Conservation (phyloP, 1,140 invertebrate genomes). For the Drosophila hydei region DNA sequence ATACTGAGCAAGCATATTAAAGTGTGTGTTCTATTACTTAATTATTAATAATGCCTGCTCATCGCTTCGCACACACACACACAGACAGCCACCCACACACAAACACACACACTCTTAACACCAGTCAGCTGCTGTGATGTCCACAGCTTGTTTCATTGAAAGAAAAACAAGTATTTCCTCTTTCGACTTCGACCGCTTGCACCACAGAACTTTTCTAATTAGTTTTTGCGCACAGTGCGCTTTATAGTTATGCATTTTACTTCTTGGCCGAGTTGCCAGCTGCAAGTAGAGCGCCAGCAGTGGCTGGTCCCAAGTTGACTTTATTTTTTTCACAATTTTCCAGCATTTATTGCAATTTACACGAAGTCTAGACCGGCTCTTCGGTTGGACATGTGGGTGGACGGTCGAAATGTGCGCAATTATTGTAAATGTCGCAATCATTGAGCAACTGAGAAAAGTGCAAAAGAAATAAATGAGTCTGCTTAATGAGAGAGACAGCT, state of each 20-base stretch:
- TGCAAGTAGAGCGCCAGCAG: slow-evolving; percentile 11
- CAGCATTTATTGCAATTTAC: slow-evolving; percentile 40
- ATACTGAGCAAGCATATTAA: slow-evolving; percentile 20
- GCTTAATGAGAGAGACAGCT: slow-evolving; percentile 28
- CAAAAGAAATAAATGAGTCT: slow-evolving; percentile 11
- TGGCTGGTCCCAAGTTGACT: slow-evolving; percentile 19
- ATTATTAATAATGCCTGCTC: slow-evolving; percentile 50
- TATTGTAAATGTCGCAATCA: slow-evolving; percentile 45
- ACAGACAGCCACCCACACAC: slow-evolving; percentile 6
- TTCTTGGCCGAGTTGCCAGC: slow-evolving; percentile 36
- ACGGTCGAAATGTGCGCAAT: slow-evolving; percentile 28
- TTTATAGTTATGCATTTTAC: slow-evolving; percentile 50
- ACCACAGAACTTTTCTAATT: slow-evolving; percentile 52
- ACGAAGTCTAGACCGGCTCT: slow-evolving; percentile 12
- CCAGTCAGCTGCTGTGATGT: slow-evolving; percentile 27
- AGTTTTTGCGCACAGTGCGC: slow-evolving; percentile 49
- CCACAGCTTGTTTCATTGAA: slow-evolving; percentile 29
- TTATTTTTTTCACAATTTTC: slow-evolving; percentile 11
- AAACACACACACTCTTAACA: slow-evolving; percentile 2
- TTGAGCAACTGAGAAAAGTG: slow-evolving; percentile 25
- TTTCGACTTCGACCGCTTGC: not conserved
- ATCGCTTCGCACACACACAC: slow-evolving; percentile 29
- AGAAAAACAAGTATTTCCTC: slow-evolving; percentile 35
- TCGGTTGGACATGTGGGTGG: slow-evolving; percentile 8
- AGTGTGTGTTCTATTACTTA: slow-evolving; percentile 53